Conservation (phyloP, 2,888 invertebrate species). For the Melinopterus prodromus region DNA sequence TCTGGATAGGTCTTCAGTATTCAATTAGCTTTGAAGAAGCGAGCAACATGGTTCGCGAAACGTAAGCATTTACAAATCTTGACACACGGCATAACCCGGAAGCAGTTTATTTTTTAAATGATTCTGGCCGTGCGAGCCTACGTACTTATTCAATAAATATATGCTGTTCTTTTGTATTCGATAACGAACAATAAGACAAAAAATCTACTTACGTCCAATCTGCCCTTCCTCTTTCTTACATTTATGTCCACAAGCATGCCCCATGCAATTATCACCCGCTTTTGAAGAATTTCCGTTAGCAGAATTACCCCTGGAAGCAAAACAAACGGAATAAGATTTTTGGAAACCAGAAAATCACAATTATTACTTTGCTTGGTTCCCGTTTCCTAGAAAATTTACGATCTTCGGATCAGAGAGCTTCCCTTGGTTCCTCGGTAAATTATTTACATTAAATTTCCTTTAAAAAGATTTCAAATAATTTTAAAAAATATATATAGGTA, state of each 20-base stretch:
- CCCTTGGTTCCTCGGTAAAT: slow-evolving; percentile 15
- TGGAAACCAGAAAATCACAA: background rate
- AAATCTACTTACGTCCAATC: slow-evolving; percentile 22
- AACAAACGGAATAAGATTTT: background rate
- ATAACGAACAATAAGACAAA: slow-evolving; percentile 46
- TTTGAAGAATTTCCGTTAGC: slow-evolving; percentile 25
- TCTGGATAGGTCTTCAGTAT: too few relatives aligned
- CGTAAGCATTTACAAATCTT: too few relatives aligned
- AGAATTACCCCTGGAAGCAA: slow-evolving; percentile 22
- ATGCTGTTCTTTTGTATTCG: slow-evolving; percentile 31
- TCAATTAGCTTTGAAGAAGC: too few relatives aligned
- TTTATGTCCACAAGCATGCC: slow-evolving; percentile 43
- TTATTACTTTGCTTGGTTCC: slow-evolving; percentile 35
- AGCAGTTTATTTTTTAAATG: too few relatives aligned
- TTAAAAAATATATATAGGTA: too few relatives aligned
- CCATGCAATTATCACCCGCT: slow-evolving; percentile 37
- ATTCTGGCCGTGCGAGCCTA: too few relatives aligned
- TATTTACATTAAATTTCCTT: slow-evolving; percentile 7
- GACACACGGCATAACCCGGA: too few relatives aligned
- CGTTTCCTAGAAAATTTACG: slow-evolving; percentile 37
- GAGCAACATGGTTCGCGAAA: too few relatives aligned
- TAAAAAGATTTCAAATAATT: too few relatives aligned
- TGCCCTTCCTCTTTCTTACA: slow-evolving; percentile 42
- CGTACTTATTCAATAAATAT: too few relatives aligned
- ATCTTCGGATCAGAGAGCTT: slow-evolving; percentile 34